Evolutionary conservation across 1,140 invertebrate species (phyloP).

Genomic region (Scaptomyza montana): DNA sequence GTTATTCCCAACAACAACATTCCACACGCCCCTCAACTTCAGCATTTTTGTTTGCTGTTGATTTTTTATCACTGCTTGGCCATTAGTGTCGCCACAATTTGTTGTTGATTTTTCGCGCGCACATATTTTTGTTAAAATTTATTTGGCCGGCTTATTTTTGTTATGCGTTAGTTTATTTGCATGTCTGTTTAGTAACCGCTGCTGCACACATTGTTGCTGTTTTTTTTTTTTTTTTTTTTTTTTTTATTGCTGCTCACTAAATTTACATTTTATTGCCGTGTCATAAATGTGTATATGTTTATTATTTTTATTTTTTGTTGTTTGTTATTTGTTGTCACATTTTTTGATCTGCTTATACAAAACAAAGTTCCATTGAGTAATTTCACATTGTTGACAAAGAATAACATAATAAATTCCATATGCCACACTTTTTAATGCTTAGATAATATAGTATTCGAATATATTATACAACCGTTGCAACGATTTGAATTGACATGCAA

Average conservation of each 20-base stretch:
- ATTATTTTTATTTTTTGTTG: constrained; percentile 35
- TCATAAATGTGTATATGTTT: constrained; percentile 44
- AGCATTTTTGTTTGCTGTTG: constrained; percentile 6
- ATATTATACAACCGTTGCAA: no score
- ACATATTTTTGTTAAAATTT: constrained; percentile 43
- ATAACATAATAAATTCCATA: constrained; percentile 19
- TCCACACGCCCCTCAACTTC: constrained; percentile 6
- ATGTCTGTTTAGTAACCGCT: constrained; percentile 41
- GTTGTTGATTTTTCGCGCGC: constrained; percentile 21
- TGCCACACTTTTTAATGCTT: background rate
- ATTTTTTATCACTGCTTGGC: constrained; percentile 22
- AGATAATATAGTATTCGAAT: no score
- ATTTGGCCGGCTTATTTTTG: constrained; percentile 63
- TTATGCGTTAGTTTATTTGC: constrained; percentile 41
- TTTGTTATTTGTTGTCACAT: constrained; percentile 39
- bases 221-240: constrained; percentile 4
- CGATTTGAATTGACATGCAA: background rate
- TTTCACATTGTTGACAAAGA: constrained; percentile 22
- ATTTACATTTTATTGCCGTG: constrained; percentile 77
- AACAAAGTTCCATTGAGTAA: constrained; percentile 67
- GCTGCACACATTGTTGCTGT: constrained; percentile 25
- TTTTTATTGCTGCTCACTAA: constrained; percentile 41
- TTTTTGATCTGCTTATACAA: constrained; percentile 31
- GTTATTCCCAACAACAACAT: constrained; percentile 23
- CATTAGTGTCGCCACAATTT: constrained; percentile 47